Base-by-base conservation (phyloP, 1,140 invertebrate genomes). In the Ditylenchus dipsaci region DNA sequence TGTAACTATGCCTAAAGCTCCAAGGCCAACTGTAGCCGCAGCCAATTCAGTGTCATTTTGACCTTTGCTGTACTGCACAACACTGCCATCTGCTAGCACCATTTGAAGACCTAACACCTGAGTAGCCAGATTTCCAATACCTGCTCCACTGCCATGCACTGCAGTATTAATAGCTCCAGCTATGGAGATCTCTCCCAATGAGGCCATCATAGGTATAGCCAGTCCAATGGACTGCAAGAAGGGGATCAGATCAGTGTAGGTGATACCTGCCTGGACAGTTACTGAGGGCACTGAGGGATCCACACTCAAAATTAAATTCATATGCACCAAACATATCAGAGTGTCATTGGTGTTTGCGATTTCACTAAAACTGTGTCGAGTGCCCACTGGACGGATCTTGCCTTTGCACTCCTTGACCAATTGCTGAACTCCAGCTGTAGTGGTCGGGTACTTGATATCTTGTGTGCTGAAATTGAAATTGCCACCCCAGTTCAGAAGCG, bases 391-490 rank as follows among this genome's bases (percentile, higher is more conserved):
- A 30, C 64, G 64, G 30, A 65, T 47, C 23, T 30, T 65, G 33
- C 17, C 23, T 38, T 38, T 17, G 23, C 38, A 38, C 5, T 3
- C 17, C n/a, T 9, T 45, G 11, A 65, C 64, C n/a, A 65, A 11
- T 17, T 56, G 38, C 26, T 65, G 64, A 23, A 65, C 64, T 21
- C 49, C 47, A 3, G 38, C 64, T 3, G 29, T 30, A 17, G 64
- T 65, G 7, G 38, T 42, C 64, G 64, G 64, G n/a, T 65, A 65
- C 49, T 65, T 30, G 11, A 65, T 11, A n/a, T 65, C 58, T 56
- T 15, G 1, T 1, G 64, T 65, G 64, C 42, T 27, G 42, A 56
- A 65, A 19, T 65, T 17, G 23, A 65, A 65, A 15, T 65, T 65
- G 64, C 64, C 64, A 30, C 64, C 64, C 64, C 64, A 65, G 17